Percentiles rank a stretch among this genome's conserved stretches.
phyloP scores from a whole-genome alignment of 53 echinoderm and acorn worm genomes.

The Patiria pectinifera region DNA sequence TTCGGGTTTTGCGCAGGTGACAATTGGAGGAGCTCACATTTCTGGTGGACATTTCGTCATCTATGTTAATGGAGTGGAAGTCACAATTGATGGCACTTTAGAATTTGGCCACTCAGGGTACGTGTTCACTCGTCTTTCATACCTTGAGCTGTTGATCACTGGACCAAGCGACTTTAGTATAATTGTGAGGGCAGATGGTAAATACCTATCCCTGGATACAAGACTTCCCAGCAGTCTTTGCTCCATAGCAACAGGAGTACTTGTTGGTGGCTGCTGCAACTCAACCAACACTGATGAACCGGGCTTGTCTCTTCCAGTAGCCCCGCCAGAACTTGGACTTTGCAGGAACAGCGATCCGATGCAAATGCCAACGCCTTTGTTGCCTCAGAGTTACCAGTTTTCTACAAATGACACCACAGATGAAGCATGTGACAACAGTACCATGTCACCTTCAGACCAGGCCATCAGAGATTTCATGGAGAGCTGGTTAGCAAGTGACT shows the following conservation, averaged over 20 bases:
- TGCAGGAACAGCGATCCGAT: conserved; percentile 35
- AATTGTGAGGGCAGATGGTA: conserved; percentile 74
- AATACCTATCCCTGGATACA: conserved; percentile 74
- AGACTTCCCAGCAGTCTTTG: conserved; percentile 71
- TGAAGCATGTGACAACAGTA: conserved; percentile 33
- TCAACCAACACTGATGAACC: neutral
- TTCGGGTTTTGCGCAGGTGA: conserved; percentile 73
- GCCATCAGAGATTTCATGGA: conserved; percentile 61
- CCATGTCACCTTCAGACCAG: conserved; percentile 30
- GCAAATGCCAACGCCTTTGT: conserved; percentile 70
- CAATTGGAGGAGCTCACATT: conserved; percentile 64
- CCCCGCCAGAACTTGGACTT: conserved; percentile 33
- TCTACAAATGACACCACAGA: conserved; percentile 37
- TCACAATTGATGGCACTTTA: conserved; percentile 57
- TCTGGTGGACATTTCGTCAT: conserved; percentile 60
- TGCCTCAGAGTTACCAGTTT: conserved; percentile 44
- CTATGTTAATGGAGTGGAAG: conserved; percentile 66
- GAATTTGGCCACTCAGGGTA: conserved; percentile 84
- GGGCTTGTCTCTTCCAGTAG: conserved; percentile 37
- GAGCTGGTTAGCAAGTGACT: conserved; percentile 72
- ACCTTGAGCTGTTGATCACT: conserved; percentile 71
- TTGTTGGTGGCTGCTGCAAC: conserved; percentile 85
- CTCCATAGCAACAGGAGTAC: conserved; percentile 74
- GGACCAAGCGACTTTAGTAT: conserved; percentile 80
- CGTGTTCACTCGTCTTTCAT: conserved; percentile 78